A percentile compares a stretch with the other conserved stretches of the same genome.
phyloP scores from a whole-genome alignment of 2,113 vertebrate species.

The Microcebus tavaratra region DNA sequence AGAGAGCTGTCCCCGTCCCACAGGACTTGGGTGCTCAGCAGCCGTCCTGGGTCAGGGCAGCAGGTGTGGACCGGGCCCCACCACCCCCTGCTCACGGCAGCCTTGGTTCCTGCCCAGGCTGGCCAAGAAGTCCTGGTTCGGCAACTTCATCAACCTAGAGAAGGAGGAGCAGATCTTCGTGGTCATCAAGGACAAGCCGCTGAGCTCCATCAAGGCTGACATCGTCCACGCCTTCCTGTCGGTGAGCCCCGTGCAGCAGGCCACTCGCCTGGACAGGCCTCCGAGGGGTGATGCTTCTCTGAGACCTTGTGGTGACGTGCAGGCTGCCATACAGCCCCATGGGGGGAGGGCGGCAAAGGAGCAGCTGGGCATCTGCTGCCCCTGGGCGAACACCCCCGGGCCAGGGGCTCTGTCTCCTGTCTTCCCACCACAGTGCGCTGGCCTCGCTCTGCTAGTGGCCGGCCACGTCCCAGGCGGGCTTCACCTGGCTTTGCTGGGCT shows the following conservation, averaged over 20 bases:
- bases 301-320: neutral
- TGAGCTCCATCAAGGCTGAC: constrained; percentile 99
- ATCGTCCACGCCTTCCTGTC: constrained; percentile 99
- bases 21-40: neutral
- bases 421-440: neutral
- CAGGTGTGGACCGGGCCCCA: neutral
- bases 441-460: neutral
- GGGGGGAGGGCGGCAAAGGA: neutral
- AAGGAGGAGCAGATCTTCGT: constrained; percentile 99
- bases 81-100: neutral
- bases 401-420: neutral
- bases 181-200: constrained; percentile 97
- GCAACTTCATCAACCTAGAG: constrained; percentile 99
- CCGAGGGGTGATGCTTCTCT: neutral
- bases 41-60: neutral
- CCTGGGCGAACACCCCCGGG: neutral
- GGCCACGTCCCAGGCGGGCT: neutral
- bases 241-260: constrained; percentile 83
- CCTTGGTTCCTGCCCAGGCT: constrained; percentile 85
- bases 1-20: neutral
- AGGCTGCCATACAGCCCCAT: neutral
- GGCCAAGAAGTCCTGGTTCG: constrained; percentile 99
- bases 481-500: neutral
- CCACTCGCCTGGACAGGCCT: too few relatives aligned
- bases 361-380: neutral